Percentiles rank a stretch among this genome's conserved stretches.
These are phyloP conservation scores for Pardalotus punctatus DNA, from an alignment of 2,113 vertebrate species.

Conservation along the genomic window DNA sequence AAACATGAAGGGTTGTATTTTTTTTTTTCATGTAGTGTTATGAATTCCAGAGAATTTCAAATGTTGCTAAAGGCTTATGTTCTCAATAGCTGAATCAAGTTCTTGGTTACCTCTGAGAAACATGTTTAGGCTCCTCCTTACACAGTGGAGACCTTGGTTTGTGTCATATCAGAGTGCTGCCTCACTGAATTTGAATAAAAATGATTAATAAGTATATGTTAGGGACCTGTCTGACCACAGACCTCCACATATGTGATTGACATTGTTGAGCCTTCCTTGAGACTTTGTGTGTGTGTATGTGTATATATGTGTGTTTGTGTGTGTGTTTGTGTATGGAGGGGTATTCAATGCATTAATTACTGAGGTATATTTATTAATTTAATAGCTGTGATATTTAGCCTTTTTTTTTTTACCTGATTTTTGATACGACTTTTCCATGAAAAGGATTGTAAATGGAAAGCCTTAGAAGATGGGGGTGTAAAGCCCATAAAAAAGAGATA, in stretches of 20 bases:
- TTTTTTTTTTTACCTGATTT: background rate
- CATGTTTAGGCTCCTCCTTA: background rate
- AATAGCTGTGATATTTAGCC: background rate
- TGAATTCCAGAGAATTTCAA: background rate
- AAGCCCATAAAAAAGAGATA: background rate
- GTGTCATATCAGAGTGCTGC: background rate
- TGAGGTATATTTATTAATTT: background rate
- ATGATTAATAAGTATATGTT: background rate
- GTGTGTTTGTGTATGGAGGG: rapidly evolving
- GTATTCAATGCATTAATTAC: background rate
- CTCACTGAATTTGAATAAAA: background rate
- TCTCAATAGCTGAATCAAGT: background rate
- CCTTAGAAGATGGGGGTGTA: background rate
- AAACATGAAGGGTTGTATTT: background rate
- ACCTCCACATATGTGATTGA: background rate
- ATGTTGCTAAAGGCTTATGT: background rate
- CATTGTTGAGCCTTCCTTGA: background rate
- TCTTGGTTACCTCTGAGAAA: background rate
- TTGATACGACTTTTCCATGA: background rate
- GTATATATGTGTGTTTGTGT: rapidly evolving
- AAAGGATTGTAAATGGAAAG: background rate
- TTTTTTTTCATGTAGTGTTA: background rate
- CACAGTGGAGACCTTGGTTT: background rate
- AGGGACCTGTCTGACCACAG: background rate
- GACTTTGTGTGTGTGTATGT: background rate